Base-by-base conservation (phyloP, 2,113 vertebrate genomes). In the Tringa solitaria region DNA sequence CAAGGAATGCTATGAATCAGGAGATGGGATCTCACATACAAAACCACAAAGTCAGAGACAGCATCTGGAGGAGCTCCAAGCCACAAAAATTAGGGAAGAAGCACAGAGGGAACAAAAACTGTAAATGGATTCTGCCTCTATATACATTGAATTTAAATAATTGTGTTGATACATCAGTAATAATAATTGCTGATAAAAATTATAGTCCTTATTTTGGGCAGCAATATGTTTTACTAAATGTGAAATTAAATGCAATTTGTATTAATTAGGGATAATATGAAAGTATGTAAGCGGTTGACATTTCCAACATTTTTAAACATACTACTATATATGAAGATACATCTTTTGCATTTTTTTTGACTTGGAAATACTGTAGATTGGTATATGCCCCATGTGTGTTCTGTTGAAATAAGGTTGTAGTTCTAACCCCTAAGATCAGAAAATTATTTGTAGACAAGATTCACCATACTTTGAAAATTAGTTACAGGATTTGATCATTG, bases 81-180 rank as follows among this genome's bases (percentile, higher is more conserved):
- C 98, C 99, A 98, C 98, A 99, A 98, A 98, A 98, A 98, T 98
- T 97, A 98, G 98, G 97, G 96, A 97, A 98, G 96, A 79, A 97
- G 86, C 96, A 96, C 76, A 95, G 96, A 95, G 84, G 96, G 96
- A 98, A 96, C 95, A 96, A 95, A 97, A 95, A 94, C 93, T 93
- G 75, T 94, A 90, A 97, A 94, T 94, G 87, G 79, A 94, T 96
- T 87, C 95, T 97, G 93, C 84, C 87, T 97, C 94, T 94, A 91
- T 90, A 96, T 97, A 96, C 85, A 97, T 97, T 96, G 95, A 96
- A 97, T 97, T 96, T 97, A 97, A 96, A 96, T 96, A 97, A 97
- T 98, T 97, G 95, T 96, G 94, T 97, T 97, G 93, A 97, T 96
- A 92, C 95, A 96, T 97, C 95, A 96, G 92, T 97, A 98, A 93